Percentiles rank a stretch among this genome's conserved stretches.
Evolutionary conservation across 2,113 vertebrate species (phyloP).

Genomic region (Raja brachyura): DNA sequence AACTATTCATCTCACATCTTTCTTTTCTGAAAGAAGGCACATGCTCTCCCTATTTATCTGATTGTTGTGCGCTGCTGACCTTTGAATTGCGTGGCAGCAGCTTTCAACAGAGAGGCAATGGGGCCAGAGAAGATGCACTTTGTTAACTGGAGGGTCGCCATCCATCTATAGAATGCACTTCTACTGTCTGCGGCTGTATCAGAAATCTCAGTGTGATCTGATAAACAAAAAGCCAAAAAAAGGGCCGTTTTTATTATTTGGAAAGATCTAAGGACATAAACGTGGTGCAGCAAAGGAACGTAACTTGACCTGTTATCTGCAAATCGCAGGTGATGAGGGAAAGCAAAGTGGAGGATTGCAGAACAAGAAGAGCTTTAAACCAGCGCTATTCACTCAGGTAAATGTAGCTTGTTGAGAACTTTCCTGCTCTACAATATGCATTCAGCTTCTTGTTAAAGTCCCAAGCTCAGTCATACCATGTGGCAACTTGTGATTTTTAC

Average conservation of each 20-base stretch:
- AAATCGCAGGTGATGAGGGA: slow-evolving; percentile 57
- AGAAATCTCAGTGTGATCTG: slow-evolving; percentile 27
- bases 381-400: slow-evolving; percentile 52
- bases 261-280: slow-evolving; percentile 54
- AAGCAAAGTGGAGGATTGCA: slow-evolving; percentile 50
- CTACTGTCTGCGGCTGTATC: background rate
- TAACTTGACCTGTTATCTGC: slow-evolving; percentile 51
- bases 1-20: background rate
- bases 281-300: slow-evolving; percentile 49
- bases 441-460: slow-evolving; percentile 5
- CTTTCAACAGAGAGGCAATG: background rate
- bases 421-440: slow-evolving; percentile 40
- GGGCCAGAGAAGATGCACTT: slow-evolving; percentile 6
- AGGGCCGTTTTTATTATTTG: slow-evolving; percentile 49
- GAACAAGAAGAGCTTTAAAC: slow-evolving; percentile 55
- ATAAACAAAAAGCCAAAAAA: slow-evolving; percentile 39
- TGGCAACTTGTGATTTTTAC: background rate
- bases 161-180: background rate
- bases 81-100: background rate
- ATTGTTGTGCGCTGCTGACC: background rate
- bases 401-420: slow-evolving; percentile 60
- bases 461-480: background rate
- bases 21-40: background rate
- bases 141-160: background rate
- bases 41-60: background rate